phyloP scores from a whole-genome alignment of 2,888 invertebrate genomes.

The Holacanthella duospinosa region DNA sequence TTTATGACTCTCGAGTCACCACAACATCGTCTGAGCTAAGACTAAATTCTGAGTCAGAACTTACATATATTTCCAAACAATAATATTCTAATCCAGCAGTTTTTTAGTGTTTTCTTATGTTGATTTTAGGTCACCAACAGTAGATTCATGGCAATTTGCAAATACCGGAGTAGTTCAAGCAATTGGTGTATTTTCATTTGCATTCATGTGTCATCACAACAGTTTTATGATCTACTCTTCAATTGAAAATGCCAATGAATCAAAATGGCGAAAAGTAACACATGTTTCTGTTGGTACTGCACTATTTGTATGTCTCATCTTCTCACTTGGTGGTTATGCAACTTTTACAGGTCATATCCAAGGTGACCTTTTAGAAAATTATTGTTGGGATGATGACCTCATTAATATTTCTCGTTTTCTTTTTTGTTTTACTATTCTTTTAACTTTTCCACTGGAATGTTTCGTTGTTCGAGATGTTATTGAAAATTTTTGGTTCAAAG shows the following conservation, averaged over 20 bases:
- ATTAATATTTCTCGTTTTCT: constrained; percentile 66
- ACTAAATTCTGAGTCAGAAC: no score
- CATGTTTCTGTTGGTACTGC: constrained; percentile 66
- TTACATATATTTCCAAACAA: no score
- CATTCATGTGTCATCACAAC: constrained; percentile 78
- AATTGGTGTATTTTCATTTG: constrained; percentile 74
- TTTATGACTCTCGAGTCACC: no score
- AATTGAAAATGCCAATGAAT: constrained; percentile 60
- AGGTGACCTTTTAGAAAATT: constrained; percentile 76
- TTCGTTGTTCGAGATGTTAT: constrained; percentile 71
- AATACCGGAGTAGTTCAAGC: constrained; percentile 64
- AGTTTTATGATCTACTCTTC: constrained; percentile 73
- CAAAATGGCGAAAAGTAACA: constrained; percentile 68
- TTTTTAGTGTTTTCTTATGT: constrained; percentile 17
- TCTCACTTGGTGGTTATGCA: constrained; percentile 67
- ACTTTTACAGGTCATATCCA: constrained; percentile 56
- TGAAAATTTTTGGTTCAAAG: constrained; percentile 41
- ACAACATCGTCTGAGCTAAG: no score
- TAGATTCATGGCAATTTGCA: constrained; percentile 60
- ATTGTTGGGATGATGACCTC: constrained; percentile 71
- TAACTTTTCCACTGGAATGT: constrained; percentile 77
- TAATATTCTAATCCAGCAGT: no score
- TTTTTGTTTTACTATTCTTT: constrained; percentile 67
- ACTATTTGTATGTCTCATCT: constrained; percentile 57
- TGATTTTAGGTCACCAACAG: constrained; percentile 52